A percentile compares a stretch with the other conserved stretches of the same genome.
These are phyloP conservation scores for Drosophila auraria DNA, from an alignment of 1,140 invertebrate species.

Conservation along the genomic window DNA sequence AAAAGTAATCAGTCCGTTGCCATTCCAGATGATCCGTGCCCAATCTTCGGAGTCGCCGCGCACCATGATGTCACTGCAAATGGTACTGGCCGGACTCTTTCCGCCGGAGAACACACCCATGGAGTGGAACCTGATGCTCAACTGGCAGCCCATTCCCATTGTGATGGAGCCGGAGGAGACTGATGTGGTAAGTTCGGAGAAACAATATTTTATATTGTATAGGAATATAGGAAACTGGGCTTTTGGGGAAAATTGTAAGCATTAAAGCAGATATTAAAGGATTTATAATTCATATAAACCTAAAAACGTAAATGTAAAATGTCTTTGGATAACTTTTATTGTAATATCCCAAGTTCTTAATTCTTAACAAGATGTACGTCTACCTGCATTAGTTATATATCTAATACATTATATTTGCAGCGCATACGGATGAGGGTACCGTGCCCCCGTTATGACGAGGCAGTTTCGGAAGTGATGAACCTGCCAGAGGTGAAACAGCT, in stretches of 20 bases:
- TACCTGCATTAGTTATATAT: not conserved
- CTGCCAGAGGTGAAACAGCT: slow-evolving; percentile 85
- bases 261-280: not conserved
- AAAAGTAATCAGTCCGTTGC: slow-evolving; percentile 7
- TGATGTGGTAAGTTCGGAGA: slow-evolving; percentile 85
- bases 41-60: slow-evolving; percentile 90
- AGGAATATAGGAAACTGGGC: too few species aligned
- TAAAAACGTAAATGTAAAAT: too few species aligned
- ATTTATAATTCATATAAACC: too few species aligned
- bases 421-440: slow-evolving; percentile 85
- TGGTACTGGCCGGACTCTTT: slow-evolving; percentile 90
- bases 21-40: slow-evolving; percentile 86
- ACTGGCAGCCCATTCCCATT: slow-evolving; percentile 92
- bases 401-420: slow-evolving; percentile 53
- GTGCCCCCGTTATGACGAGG: slow-evolving; percentile 87
- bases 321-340: too few species aligned
- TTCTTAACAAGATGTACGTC: too few species aligned
- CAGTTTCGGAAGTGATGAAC: slow-evolving; percentile 85
- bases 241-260: not conserved
- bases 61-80: slow-evolving; percentile 91
- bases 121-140: slow-evolving; percentile 87
- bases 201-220: not conserved
- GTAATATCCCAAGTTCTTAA: too few species aligned
- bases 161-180: slow-evolving; percentile 87
- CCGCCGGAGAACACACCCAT: slow-evolving; percentile 87